Evolutionary conservation across 2,113 vertebrate species (phyloP), one percentile per base, ranked within the genome.

Genomic region (Lampris incognitus): DNA sequence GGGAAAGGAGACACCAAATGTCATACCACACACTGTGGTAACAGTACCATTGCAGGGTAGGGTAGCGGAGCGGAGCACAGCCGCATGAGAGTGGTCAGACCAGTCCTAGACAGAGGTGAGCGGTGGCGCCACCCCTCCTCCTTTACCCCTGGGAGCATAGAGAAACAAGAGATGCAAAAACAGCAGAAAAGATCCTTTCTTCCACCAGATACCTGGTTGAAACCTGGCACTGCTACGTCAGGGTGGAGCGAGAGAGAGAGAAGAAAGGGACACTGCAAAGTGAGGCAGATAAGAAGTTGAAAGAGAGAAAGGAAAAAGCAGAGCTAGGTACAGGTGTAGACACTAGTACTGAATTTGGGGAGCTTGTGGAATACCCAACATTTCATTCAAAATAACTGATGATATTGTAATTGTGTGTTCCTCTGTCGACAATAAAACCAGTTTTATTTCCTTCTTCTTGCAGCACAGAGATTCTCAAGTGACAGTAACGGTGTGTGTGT

Each of bases 141-240:
- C 84, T 90, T 24, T 24, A 24, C 92, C 87, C 89, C 78, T 78
- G 87, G 89, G 93, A 93, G 60, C 64, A 39, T 13, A 70, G 73
- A 65, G 93, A 92, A 94, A 95, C 74, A 62, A 77, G 92, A 94
- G 91, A 92, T 89, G 78, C 83, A 85, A 84, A 24, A 92, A 81
- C 89, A 87, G 84, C 75, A 94, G 90, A 95, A 94, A 92, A 93
- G 88, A 88, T 82, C 90, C 88, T 94, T 95, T 95, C 89, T 94
- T 93, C 87, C 68, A 88, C 79, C 85, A 94, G 94, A 94, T 94
- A 94, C 92, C 91, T 89, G 87, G 70, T 81, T 92, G 94, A 92
- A 94, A 94, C 89, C 85, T 61, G 64, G 90, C 92, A 93, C 92
- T 86, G 13, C 82, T 63, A 74, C 66, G 82, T 79, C 83, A 68